Evolutionary conservation across 2,888 invertebrate genomes (phyloP), one percentile per base, ranked within the genome.

Genomic region (Drosophila prolongata): DNA sequence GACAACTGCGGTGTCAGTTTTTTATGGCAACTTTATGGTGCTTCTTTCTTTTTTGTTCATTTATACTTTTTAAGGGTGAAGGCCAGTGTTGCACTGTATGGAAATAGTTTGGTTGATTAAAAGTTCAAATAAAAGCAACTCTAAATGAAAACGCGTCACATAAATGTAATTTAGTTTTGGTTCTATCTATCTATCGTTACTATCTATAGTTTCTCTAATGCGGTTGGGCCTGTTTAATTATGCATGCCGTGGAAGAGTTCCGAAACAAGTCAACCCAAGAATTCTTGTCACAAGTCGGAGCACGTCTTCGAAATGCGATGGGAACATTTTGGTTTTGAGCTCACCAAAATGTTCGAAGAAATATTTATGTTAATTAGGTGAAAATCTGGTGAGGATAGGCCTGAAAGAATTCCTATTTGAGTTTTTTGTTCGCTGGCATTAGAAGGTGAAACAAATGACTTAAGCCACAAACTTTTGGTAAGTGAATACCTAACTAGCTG

Each of bases 21-120:
- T 79, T 73, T 85, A 84, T 88, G 87, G 83, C 87, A 88, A 77
- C 84, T 86, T 80, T 69, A 82, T 75, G 54, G 54, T 44, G 69
- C 75, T 75, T 46, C 69, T 72, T 78, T 71, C 75, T 65, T 75
- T 68, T 70, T 53, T 60, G 19, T 64, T 55, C 40, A 52, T 44
- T 46, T 76, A 60, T 53, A 52, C 67, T 52, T 76, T 80, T 74
- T 72, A 75, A 75, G 57, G 71, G 55, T 68, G 84, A 81, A 89
- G 85, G 87, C 87, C 89, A 80, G 75, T 61, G 76, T 69, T 83
- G 75, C 84, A 89, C 85, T 85, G 77, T 52, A 67, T 54, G 71
- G 37, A 76, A 69, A 55, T 55, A 42, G 54, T 67, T 14, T 19
- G 42, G 27, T 54, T 40, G 67, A 42, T 66, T 66, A 67, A 54